These are phyloP conservation scores for Apis laboriosa DNA, from an alignment of 1,140 invertebrate species.

Conservation along the genomic window DNA sequence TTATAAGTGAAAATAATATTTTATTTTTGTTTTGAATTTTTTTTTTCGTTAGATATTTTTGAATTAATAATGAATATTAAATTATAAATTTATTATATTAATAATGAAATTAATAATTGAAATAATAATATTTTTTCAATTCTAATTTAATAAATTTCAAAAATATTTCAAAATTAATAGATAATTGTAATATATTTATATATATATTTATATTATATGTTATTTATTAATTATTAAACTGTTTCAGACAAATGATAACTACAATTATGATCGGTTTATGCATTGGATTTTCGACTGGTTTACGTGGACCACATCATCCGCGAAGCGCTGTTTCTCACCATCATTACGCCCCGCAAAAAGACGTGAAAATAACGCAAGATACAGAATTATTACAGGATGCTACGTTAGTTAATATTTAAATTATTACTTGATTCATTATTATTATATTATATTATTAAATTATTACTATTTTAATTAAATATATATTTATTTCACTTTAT, in stretches of 20 bases:
- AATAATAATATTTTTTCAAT: too few species aligned
- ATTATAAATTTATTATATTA: too few species aligned
- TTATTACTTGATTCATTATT: background rate
- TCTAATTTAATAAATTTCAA: too few species aligned
- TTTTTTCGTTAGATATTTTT: background rate
- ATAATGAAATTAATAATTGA: too few species aligned
- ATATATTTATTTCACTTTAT: background rate
- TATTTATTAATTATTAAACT: background rate
- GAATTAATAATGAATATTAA: too few species aligned
- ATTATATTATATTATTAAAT: too few species aligned
- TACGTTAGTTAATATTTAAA: conserved; percentile 29
- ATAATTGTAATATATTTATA: too few species aligned
- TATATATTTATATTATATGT: too few species aligned
- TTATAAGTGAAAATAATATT: too few species aligned
- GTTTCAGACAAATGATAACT: conserved; percentile 66
- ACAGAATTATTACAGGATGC: conserved; percentile 85
- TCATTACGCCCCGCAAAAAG: conserved; percentile 79
- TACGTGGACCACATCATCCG: conserved; percentile 88
- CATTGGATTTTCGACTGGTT: conserved; percentile 49
- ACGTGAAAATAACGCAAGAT: conserved; percentile 85
- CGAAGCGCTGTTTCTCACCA: conserved; percentile 82
- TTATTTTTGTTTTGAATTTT: conserved; percentile 2
- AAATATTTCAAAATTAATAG: too few species aligned
- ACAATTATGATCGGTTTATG: conserved; percentile 61
- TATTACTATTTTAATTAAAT: background rate